These are phyloP conservation scores for Gnatocerus cornutus DNA, from an alignment of 2,888 invertebrate species.

Conservation along the genomic window DNA sequence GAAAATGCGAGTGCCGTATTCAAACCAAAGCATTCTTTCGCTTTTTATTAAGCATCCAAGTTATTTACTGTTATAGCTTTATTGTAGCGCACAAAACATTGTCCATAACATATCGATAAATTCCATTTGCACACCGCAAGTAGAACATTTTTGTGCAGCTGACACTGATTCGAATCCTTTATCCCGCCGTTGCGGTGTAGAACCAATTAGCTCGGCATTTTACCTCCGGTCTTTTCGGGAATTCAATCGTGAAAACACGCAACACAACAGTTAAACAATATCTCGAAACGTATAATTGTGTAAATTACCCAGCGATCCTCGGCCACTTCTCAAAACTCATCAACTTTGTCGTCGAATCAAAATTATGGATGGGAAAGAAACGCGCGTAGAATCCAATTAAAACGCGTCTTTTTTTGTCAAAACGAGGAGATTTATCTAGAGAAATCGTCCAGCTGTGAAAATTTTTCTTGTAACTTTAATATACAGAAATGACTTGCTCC, in stretches of 20 bases:
- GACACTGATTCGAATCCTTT: conserved; percentile 38
- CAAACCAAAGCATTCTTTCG: conserved; percentile 26
- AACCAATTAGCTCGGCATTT: conserved; percentile 41
- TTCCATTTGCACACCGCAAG: conserved; percentile 38
- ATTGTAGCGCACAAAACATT: conserved; percentile 29
- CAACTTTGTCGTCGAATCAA: conserved; percentile 31
- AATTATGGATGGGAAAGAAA: conserved; percentile 10
- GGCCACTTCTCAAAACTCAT: conserved; percentile 42
- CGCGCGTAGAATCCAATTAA: conserved; percentile 14
- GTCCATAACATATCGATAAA: conserved; percentile 36
- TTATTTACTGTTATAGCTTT: conserved; percentile 35
- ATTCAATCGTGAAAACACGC: conserved; percentile 42
- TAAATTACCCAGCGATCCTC: conserved; percentile 33
- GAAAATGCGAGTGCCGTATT: conserved; percentile 40
- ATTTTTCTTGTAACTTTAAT: conserved; percentile 28
- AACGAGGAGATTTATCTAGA: conserved; percentile 13
- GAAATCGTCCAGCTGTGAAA: conserved; percentile 21
- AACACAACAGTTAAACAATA: conserved; percentile 45
- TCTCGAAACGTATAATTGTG: conserved; percentile 40
- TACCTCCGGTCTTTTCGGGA: conserved; percentile 42
- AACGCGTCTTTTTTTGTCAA: conserved; percentile 7
- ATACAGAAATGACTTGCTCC: conserved; percentile 43
- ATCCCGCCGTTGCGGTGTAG: conserved; percentile 18
- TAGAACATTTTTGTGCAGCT: conserved; percentile 27
- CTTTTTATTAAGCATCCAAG: conserved; percentile 18